Conservation (phyloP, 2,888 invertebrate species). For the Spodoptera exigua region DNA sequence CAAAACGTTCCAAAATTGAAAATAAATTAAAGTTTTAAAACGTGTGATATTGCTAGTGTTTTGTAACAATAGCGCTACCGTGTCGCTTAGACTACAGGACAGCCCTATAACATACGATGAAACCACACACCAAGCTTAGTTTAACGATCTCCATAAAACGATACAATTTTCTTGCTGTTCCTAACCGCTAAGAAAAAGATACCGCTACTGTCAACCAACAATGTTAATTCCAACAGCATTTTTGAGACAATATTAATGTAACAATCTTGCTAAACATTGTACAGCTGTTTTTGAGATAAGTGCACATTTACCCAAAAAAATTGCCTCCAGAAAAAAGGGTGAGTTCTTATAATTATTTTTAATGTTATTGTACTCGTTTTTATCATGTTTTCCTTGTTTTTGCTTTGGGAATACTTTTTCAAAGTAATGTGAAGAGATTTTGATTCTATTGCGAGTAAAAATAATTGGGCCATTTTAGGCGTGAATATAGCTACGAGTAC, state of each 20-base stretch:
- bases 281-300: conserved; percentile 41
- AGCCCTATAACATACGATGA: conserved; percentile 61
- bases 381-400: conserved; percentile 36
- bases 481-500: too few species aligned
- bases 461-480: too few species aligned
- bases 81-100: conserved; percentile 33
- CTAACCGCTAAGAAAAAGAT: conserved; percentile 57
- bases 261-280: conserved; percentile 24
- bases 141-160: conserved; percentile 81
- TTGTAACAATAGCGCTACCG: neutral
- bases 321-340: conserved; percentile 27
- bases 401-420: neutral
- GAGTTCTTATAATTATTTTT: conserved; percentile 39
- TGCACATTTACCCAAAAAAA: conserved; percentile 19
- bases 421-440: too few species aligned
- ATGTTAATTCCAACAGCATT: conserved; percentile 43
- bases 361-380: conserved; percentile 27
- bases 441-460: too few species aligned
- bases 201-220: conserved; percentile 41
- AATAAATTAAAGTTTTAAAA: too few species aligned
- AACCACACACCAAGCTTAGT: conserved; percentile 74
- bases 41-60: too few species aligned
- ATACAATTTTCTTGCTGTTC: conserved; percentile 74
- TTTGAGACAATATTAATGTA: conserved; percentile 36
- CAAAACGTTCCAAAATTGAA: too few species aligned